Evolutionary conservation across 2,113 vertebrate genomes (phyloP), one percentile per base, ranked within the genome.

Genomic region (Lucifuga dentata): DNA sequence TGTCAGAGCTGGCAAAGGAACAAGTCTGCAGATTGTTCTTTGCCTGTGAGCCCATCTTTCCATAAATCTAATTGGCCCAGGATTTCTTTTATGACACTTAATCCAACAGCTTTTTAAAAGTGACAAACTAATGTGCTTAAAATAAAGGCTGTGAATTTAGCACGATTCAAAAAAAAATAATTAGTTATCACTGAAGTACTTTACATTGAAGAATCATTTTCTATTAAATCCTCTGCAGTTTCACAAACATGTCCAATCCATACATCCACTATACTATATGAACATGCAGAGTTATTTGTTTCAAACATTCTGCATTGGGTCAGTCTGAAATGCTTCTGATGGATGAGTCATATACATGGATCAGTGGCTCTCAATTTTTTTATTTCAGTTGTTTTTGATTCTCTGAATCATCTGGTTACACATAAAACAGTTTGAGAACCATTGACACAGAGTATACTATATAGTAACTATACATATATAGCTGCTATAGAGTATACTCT

Each of bases 81-180:
- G 65, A 83, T 84, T 67, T 76, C 50, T 86, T 85, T 90, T 81
- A 87, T 88, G 86, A 90, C 84, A 87, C 84, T 89, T 91, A 87
- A 92, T 93, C 88, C 89, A 76, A 68, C 48, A 35, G 77, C 73
- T 90, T 92, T 91, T 86, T 90, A 83, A 84, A 80, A 86, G 81
- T 86, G 88, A 87, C 80, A 90, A 68, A 82, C 80, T 78, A 86
- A 88, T 67, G 70, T 69, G 78, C 77, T 69, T 80, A 78, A 83
- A 84, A 72, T 64, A 53, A 59, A 73, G 56, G 49, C 59, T 50
- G 56, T 45, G 55, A 73, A 81, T 85, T 81, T 80, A 57, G 80
- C 70, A 80, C 58, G 9, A 66, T 81, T 80, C 35, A 74, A 76
- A n/a, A n/a, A n/a, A 73, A 86, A 88, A 82, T 59, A 73, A 85